These are phyloP conservation scores for Himalopsyche japonica DNA, from an alignment of 2,888 invertebrate genomes.

Conservation along the genomic window DNA sequence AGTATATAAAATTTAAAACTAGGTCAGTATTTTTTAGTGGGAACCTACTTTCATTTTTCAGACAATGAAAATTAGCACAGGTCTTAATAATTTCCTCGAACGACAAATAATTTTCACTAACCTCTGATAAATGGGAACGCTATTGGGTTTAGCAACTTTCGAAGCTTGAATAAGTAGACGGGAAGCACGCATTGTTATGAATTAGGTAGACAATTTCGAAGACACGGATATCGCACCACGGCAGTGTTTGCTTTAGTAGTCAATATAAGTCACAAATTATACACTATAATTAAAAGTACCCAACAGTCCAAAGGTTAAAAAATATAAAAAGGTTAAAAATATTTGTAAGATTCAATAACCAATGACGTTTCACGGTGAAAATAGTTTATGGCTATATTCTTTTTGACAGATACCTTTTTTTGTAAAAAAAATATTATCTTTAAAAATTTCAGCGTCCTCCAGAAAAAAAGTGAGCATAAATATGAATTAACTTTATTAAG, in stretches of 20 bases:
- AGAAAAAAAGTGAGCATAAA: no score
- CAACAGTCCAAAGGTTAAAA: conserved; percentile 19
- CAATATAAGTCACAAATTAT: no score
- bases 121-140: conserved; percentile 17
- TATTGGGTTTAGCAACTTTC: not conserved
- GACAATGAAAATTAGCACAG: no score
- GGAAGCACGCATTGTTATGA: conserved; percentile 10
- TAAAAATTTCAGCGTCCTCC: no score
- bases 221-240: not conserved
- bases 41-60: not conserved
- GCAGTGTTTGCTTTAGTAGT: not conserved
- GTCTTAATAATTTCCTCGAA: no score
- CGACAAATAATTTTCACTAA: not conserved
- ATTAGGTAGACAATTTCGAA: not conserved
- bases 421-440: no score
- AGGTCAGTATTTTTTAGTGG: not conserved
- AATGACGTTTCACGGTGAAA: not conserved
- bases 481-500: no score
- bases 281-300: not conserved
- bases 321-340: not conserved
- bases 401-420: no score
- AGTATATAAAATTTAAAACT: not conserved
- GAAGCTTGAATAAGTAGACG: conserved; percentile 15
- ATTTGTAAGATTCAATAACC: not conserved
- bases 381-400: no score